Base-by-base conservation (phyloP, 2,888 invertebrate species). In the Drosophila mimica region DNA sequence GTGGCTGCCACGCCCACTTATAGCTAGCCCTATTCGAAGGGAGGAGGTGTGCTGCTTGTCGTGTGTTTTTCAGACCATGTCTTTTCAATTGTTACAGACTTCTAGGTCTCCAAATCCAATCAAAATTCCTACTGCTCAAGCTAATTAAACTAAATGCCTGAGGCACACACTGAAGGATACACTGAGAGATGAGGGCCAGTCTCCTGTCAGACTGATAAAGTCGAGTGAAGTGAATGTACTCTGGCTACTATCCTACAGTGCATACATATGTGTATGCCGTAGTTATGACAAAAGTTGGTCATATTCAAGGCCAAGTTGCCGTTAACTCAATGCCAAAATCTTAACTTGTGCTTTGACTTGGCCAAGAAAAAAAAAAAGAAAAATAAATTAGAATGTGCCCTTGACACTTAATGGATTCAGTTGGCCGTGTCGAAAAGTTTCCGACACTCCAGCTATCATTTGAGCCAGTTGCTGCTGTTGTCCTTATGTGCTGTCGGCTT, bases 71-170 rank as follows among this genome's bases (percentile, higher is more conserved):
- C 36, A 56, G 49, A 15, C 7, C 70, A 52, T 62, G 52, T 33
- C 54, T 71, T 74, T 74, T 72, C 81, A 79, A 85, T 88, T 60
- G 58, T 61, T 70, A 62, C 75, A 69, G 33, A 30, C 70, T 64
- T 61, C 52, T 56, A 61, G 80, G 74, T 65, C 70, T 65, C 9
- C 69, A 74, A 81, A 86, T 84, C 81, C 74, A 87, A 86, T 88
- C 68, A 82, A 74, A 82, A 65, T 65, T 70, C 74, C 53, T 49
- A 7, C 73, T 72, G 74, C 75, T 68, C 70, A 59, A 66, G 74
- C 82, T 86, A 87, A 87, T 87, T 86, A 84, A 70, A 77, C 71
- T 75, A 76, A 70, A 56, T 69, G 80, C 70, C 69, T 59, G 64
- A 56, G 51, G 25, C 43, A 40, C 52, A 30, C 57, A 57, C 36